phyloP scores from a whole-genome alignment of 2,888 invertebrate species.

The Oxyscelio sp. region DNA sequence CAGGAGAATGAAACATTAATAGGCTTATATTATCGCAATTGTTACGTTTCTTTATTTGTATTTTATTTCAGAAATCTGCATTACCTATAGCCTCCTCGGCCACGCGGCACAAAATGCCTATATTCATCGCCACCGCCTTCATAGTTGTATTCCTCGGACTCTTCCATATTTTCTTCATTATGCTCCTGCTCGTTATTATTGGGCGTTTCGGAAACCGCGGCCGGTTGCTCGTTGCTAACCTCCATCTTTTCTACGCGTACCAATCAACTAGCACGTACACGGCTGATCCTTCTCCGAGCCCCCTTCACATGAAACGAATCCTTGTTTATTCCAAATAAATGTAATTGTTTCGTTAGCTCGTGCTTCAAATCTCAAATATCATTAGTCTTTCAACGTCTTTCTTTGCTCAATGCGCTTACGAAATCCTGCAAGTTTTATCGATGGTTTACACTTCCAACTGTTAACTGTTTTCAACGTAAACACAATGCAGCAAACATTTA shows the following conservation, averaged over 20 bases:
- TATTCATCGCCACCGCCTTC: conserved; percentile 88
- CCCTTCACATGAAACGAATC: too few relatives aligned
- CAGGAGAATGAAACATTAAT: too few relatives aligned
- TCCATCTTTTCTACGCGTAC: conserved; percentile 48
- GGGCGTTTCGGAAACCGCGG: conserved; percentile 65
- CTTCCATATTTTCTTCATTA: conserved; percentile 85
- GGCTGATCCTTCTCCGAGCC: too few relatives aligned
- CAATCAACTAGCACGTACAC: conserved; percentile 76
- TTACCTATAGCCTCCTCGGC: conserved; percentile 89
- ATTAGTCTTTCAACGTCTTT: background rate
- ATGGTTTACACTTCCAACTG: too few relatives aligned
- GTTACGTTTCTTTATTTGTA: too few relatives aligned
- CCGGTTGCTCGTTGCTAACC: conserved; percentile 70
- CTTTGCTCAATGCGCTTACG: conserved; percentile 6
- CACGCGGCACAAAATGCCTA: conserved; percentile 89
- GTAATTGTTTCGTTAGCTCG: too few relatives aligned
- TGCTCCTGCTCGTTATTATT: conserved; percentile 82
- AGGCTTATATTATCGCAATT: too few relatives aligned
- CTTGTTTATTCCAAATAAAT: too few relatives aligned
- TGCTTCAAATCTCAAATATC: too few relatives aligned
- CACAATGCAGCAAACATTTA: conserved; percentile 1
- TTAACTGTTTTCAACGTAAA: conserved; percentile 53
- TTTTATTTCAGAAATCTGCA: too few relatives aligned
- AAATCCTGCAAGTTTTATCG: conserved; percentile 36
- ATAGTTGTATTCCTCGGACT: conserved; percentile 86